These are phyloP conservation scores for Lineus longissimus DNA, from an alignment of 1,140 invertebrate species.

Conservation along the genomic window DNA sequence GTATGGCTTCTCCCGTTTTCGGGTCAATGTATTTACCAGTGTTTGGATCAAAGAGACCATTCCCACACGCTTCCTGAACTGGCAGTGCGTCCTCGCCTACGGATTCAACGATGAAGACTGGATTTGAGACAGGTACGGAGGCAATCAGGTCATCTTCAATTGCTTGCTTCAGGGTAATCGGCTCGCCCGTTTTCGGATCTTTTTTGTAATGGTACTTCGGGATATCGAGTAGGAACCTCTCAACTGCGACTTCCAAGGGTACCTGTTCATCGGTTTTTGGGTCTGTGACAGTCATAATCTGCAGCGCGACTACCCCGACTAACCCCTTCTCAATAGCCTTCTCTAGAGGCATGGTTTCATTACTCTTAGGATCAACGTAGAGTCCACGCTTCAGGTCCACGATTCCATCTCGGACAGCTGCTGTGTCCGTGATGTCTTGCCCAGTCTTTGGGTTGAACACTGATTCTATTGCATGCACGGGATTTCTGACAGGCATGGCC, in stretches of 20 bases:
- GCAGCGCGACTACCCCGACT: background rate
- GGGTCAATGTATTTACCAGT: slow-evolving; percentile 70
- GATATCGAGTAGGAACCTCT: too few species aligned
- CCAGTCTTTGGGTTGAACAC: background rate
- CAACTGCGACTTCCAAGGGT: too few species aligned
- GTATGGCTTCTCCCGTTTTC: slow-evolving; percentile 66
- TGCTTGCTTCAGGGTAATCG: too few species aligned
- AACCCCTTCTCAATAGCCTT: background rate
- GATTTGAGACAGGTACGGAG: too few species aligned
- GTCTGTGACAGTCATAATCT: too few species aligned
- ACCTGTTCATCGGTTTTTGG: too few species aligned
- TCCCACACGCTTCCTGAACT: slow-evolving; percentile 66
- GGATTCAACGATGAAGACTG: too few species aligned
- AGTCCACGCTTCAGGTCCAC: background rate
- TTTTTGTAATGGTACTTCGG: too few species aligned
- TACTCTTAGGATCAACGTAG: background rate
- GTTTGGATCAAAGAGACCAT: slow-evolving; percentile 68
- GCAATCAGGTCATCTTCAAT: too few species aligned
- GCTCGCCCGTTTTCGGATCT: too few species aligned
- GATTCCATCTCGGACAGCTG: background rate
- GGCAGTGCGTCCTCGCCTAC: background rate
- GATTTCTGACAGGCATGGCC: background rate
- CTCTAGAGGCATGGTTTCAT: background rate
- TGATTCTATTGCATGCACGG: background rate
- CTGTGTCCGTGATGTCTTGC: background rate